Evolutionary conservation across 2,113 vertebrate species (phyloP), one percentile per base, ranked within the genome.

Genomic region (Entelurus aequoreus): DNA sequence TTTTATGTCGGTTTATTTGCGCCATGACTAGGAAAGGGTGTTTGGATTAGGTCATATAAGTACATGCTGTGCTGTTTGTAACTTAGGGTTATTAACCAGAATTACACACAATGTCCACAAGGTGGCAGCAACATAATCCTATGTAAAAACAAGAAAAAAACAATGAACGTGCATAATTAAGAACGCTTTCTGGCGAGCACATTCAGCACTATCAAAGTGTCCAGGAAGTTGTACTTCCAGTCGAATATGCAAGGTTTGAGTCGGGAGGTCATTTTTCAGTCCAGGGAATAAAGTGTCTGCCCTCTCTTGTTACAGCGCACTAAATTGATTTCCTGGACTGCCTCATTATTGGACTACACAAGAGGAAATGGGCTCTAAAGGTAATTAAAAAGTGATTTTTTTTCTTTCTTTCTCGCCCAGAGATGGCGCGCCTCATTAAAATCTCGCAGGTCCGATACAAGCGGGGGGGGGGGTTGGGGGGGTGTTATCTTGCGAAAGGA

Each of bases 311-410:
- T 46, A 57, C 2, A 46, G 55, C 16, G 55, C 55, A 44, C 55
- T 57, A 10, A 57, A 57, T 57, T 57, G 55, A 57, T 57, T 57
- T 57, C 11, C 38, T 57, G n/a, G 55, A 57, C 16, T 11, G 55
- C 10, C 55, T 57, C 55, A 57, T 57, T 57, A 57, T 57, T 57
- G 55, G 55, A 44, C 55, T 57, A 57, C 55, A 57, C 55, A 57
- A 46, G 55, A 57, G 40, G 40, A 57, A 57, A 57, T 44, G 40
- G 40, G 55, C 40, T 57, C 40, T 6, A 44, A 40, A 38, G 40
- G 55, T 57, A 57, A 57, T 57, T 57, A 57, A 57, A 57, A 57
- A 57, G 55, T 21, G 55, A 21, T 57, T 57, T 57, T 57, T 53
- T 53, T 53, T 54, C 19, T 19, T 19, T 19, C 19, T 54, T 56